Evolutionary conservation across 2,888 invertebrate genomes (phyloP).

Genomic region (Chaitophorus viminalis): DNA sequence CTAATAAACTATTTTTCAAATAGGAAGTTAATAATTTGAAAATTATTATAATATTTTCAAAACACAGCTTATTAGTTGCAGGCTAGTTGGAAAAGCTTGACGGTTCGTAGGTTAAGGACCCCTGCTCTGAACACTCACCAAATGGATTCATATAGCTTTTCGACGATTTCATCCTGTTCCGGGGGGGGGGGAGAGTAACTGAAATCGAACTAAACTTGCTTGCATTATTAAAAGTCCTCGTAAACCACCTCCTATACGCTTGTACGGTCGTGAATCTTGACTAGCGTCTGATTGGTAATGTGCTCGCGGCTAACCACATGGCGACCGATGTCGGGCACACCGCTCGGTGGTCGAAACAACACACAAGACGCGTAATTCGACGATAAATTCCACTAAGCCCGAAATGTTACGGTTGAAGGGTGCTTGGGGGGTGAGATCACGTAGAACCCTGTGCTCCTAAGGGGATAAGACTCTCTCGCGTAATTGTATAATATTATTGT

Average conservation of each 20-base stretch:
- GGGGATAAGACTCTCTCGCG: not conserved
- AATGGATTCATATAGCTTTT: conserved; percentile 9
- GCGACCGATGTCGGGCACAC: not conserved
- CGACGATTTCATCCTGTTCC: too few species aligned
- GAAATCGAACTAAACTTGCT: conserved; percentile 27
- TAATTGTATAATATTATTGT: not conserved
- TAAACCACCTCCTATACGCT: not conserved
- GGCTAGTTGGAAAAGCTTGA: too few species aligned
- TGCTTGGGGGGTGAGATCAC: not conserved
- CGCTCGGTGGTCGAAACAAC: conserved; percentile 1
- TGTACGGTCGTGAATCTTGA: not conserved
- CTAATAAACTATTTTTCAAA: too few species aligned
- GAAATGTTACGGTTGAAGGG: not conserved
- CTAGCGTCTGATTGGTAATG: conserved; percentile 24
- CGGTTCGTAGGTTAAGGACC: too few species aligned
- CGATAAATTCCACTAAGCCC: not conserved
- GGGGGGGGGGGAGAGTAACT: too few species aligned
- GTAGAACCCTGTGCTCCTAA: not conserved
- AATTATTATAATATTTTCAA: too few species aligned
- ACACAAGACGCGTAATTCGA: conserved; percentile 7
- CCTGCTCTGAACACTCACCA: too few species aligned
- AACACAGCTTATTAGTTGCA: too few species aligned
- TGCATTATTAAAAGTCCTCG: conserved; percentile 38
- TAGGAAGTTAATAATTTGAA: too few species aligned
- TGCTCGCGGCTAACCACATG: conserved; percentile 3